A percentile compares a stretch with the other conserved stretches of the same genome.
Conservation (phyloP, 2,113 vertebrate genomes). For the Marmota flaviventris region DNA sequence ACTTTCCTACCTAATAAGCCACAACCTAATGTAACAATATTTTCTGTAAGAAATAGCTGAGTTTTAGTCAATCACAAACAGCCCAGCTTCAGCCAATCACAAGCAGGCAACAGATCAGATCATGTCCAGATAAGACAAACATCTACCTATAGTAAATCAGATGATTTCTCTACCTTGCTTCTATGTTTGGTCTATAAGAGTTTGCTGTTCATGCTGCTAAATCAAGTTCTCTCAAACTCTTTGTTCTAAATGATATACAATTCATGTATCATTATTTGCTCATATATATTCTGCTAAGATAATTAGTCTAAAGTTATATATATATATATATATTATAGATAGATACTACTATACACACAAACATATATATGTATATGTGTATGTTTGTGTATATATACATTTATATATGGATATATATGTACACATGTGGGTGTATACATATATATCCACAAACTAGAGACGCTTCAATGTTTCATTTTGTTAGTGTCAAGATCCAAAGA, state of each 20-base stretch:
- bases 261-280: not conserved
- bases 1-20: not conserved
- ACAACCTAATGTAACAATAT: not conserved
- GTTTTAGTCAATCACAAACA: not conserved
- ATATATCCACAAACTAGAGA: not conserved
- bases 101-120: not conserved
- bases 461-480: not conserved
- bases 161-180: not conserved
- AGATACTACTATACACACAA: too few relatives aligned
- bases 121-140: not conserved
- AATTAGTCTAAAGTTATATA: not conserved
- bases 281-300: not conserved
- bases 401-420: accelerated
- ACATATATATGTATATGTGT: too few relatives aligned
- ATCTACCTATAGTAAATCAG: not conserved
- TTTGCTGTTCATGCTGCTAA: not conserved
- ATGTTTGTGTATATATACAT: too few relatives aligned
- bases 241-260: not conserved
- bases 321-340: not conserved
- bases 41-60: not conserved
- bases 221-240: not conserved
- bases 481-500: not conserved
- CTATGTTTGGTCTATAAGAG: not conserved
- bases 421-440: too few relatives aligned
- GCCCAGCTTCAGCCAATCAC: not conserved